Evolutionary conservation across 2,797 vertebrate species (phyloP).

Genomic region (Fistularia commersonii): DNA sequence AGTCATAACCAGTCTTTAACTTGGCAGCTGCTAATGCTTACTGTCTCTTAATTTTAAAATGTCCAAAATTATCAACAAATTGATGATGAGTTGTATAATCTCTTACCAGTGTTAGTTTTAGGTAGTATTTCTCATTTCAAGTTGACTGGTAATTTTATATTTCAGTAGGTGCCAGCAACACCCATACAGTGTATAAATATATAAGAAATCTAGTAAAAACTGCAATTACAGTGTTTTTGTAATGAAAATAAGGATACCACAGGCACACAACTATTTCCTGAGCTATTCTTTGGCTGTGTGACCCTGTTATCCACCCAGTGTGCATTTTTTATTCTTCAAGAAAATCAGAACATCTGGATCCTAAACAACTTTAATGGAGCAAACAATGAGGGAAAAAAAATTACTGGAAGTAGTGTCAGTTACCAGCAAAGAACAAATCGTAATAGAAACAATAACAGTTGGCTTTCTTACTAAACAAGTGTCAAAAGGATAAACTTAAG

Average conservation of each 20-base stretch:
- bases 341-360: conserved; percentile 63
- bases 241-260: conserved; percentile 47
- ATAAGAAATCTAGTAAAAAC: conserved; percentile 50
- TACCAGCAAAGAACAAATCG: conserved; percentile 11
- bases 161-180: conserved; percentile 31
- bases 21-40: conserved; percentile 13
- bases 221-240: conserved; percentile 46
- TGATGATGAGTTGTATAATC: too few species aligned
- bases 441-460: not conserved
- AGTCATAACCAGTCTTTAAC: conserved; percentile 1
- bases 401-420: conserved; percentile 29
- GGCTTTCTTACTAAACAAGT: not conserved
- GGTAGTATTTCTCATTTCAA: conserved; percentile 12
- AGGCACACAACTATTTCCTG: conserved; percentile 43
- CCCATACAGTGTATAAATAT: conserved; percentile 32
- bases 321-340: conserved; percentile 13
- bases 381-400: conserved; percentile 25
- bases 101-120: not conserved
- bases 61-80: conserved; percentile 13
- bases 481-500: not conserved
- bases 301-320: conserved; percentile 24
- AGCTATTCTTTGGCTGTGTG: conserved; percentile 33
- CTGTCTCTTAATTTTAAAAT: conserved; percentile 23
- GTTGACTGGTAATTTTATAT: conserved; percentile 49
- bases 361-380: conserved; percentile 50